These are phyloP conservation scores for Ceratina calcarata DNA, from an alignment of 1,140 invertebrate species.

Conservation along the genomic window DNA sequence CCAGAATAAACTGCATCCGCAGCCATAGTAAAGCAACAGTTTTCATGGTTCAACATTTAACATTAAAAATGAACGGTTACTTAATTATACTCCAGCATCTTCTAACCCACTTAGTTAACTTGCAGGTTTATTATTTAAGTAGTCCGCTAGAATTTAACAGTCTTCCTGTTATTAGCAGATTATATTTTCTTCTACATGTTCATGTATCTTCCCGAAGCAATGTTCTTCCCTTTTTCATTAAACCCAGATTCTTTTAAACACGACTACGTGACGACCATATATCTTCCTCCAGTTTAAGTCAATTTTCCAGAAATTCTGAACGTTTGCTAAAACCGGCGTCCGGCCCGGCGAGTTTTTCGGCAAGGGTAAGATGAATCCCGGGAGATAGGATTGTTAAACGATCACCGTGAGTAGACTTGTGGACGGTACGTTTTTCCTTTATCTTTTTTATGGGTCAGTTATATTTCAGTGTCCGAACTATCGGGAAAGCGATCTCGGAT, in stretches of 20 bases:
- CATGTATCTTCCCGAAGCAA: not conserved
- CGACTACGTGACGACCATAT: not conserved
- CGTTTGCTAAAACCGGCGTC: not conserved
- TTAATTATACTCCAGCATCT: too few relatives aligned
- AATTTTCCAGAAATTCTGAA: not conserved
- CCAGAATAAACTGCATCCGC: too few relatives aligned
- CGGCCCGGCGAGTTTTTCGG: not conserved
- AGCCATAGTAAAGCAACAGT: too few relatives aligned
- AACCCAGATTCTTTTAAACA: not conserved
- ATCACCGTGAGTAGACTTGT: not conserved
- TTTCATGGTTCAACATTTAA: too few relatives aligned
- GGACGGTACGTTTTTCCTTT: slow-evolving; percentile 16
- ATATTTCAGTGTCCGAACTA: slow-evolving; percentile 33
- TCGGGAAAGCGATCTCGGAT: slow-evolving; percentile 31
- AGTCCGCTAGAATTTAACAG: too few relatives aligned
- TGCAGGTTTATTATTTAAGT: too few relatives aligned
- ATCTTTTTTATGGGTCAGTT: slow-evolving; percentile 24
- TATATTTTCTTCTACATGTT: not conserved
- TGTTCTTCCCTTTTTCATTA: not conserved
- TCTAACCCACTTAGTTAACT: too few relatives aligned
- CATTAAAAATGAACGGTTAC: too few relatives aligned
- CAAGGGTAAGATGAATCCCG: slow-evolving; percentile 1
- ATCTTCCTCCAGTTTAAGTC: not conserved
- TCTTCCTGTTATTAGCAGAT: too few relatives aligned
- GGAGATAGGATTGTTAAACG: slow-evolving; percentile 13